phyloP scores from a whole-genome alignment of 2,888 invertebrate genomes.

The Cylloceria caligata region DNA sequence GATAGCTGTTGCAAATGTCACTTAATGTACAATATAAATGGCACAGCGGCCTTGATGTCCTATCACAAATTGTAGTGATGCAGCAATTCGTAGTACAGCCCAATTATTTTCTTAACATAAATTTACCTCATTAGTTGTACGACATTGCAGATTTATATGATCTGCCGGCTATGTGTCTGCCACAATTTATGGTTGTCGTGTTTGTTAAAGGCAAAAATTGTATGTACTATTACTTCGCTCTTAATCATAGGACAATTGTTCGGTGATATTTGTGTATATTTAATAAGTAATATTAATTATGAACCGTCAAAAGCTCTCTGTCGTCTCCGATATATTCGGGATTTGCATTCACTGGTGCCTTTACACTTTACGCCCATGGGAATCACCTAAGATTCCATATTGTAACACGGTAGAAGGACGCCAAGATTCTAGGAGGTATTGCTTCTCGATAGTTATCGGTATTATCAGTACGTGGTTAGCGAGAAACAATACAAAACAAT shows the following conservation, averaged over 20 bases:
- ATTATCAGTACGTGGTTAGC: neutral
- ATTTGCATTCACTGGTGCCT: neutral
- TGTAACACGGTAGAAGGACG: neutral
- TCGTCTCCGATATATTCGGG: neutral
- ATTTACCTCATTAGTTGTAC: slow-evolving; percentile 33
- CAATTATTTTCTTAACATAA: slow-evolving; percentile 42
- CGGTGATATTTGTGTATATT: slow-evolving; percentile 23
- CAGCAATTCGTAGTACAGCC: slow-evolving; percentile 26
- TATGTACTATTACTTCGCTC: slow-evolving; percentile 31
- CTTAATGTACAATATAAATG: slow-evolving; percentile 29
- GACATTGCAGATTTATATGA: slow-evolving; percentile 34
- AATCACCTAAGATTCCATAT: neutral
- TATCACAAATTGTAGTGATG: slow-evolving; percentile 44
- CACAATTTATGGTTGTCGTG: neutral
- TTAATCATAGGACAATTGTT: slow-evolving; percentile 36
- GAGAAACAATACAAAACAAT: slow-evolving; percentile 5
- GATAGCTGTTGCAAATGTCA: neutral
- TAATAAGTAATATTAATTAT: slow-evolving; percentile 15
- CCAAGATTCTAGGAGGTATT: slow-evolving; percentile 1
- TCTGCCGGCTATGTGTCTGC: neutral
- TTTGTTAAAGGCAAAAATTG: slow-evolving; percentile 45
- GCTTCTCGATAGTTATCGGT: slow-evolving; percentile 1
- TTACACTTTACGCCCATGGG: neutral
- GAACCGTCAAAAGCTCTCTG: neutral
- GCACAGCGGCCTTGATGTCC: slow-evolving; percentile 30